phyloP scores from a whole-genome alignment of 2,797 vertebrate genomes.

The Spheniscus humboldti region DNA sequence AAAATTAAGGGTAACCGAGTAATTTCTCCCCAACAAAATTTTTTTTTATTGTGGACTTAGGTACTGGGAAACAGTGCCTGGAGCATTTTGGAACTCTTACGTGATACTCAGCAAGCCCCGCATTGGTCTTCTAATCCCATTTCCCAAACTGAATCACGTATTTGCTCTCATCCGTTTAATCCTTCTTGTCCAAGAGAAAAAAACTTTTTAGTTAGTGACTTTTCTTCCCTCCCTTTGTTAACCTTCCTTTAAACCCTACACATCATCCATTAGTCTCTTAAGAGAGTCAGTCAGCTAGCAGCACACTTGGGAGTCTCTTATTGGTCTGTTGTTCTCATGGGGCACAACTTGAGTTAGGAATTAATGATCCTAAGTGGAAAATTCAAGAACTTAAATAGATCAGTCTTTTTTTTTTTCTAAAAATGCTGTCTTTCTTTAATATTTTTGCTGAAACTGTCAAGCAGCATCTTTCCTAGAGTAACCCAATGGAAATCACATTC shows the following conservation, averaged over 20 bases:
- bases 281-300: background rate
- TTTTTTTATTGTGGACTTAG: background rate
- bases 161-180: background rate
- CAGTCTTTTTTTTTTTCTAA: background rate
- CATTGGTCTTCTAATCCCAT: background rate
- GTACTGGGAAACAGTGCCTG: background rate
- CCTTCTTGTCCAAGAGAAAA: background rate
- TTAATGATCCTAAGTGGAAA: background rate
- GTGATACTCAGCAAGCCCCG: background rate
- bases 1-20: background rate
- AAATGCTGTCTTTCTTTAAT: background rate
- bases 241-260: background rate
- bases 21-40: background rate
- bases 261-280: background rate
- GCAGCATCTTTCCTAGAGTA: background rate
- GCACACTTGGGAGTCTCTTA: background rate
- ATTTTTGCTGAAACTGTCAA: background rate
- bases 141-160: background rate
- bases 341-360: background rate
- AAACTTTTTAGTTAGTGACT: background rate
- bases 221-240: background rate
- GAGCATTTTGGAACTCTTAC: background rate
- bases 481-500: background rate
- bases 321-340: background rate
- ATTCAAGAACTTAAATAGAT: background rate